Conservation (phyloP, 1,140 invertebrate species). For the Drosophila albomicans region DNA sequence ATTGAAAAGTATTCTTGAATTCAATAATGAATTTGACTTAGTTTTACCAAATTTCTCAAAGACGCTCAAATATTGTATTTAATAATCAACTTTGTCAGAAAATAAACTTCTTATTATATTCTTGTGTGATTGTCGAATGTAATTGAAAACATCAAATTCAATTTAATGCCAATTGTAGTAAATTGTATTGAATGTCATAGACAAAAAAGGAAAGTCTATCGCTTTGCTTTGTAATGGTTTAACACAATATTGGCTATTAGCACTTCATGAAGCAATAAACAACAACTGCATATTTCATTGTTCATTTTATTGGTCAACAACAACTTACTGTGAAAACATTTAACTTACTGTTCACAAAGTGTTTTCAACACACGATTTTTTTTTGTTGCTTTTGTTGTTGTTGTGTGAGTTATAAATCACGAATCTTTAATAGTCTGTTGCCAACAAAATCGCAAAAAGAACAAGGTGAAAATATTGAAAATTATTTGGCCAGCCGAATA, state of each 20-base stretch:
- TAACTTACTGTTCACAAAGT: conserved; percentile 30
- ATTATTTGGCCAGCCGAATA: conserved; percentile 25
- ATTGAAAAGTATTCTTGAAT: not conserved
- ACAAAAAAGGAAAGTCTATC: not conserved
- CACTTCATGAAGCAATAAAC: conserved; percentile 34
- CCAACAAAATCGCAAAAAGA: conserved; percentile 12
- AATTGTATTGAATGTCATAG: conserved; percentile 6
- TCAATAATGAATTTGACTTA: not conserved
- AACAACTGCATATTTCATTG: conserved; percentile 29
- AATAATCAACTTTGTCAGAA: not conserved
- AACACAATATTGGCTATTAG: conserved; percentile 31
- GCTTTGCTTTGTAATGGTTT: conserved; percentile 5
- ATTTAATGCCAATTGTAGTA: conserved; percentile 1
- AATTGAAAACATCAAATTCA: conserved; percentile 1
- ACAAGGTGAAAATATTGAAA: conserved; percentile 20
- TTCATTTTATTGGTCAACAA: conserved; percentile 12
- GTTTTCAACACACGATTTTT: not conserved
- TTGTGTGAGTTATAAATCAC: conserved; percentile 28
- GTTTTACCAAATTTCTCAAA: not conserved
- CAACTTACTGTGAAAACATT: conserved; percentile 13
- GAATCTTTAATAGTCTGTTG: conserved; percentile 34
- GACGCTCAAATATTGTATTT: not conserved
- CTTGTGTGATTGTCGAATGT: not conserved
- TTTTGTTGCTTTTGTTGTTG: not conserved
- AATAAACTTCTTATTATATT: not conserved